These are phyloP conservation scores for Carcharodon carcharias DNA, from an alignment of 2,797 vertebrate species.

Conservation along the genomic window DNA sequence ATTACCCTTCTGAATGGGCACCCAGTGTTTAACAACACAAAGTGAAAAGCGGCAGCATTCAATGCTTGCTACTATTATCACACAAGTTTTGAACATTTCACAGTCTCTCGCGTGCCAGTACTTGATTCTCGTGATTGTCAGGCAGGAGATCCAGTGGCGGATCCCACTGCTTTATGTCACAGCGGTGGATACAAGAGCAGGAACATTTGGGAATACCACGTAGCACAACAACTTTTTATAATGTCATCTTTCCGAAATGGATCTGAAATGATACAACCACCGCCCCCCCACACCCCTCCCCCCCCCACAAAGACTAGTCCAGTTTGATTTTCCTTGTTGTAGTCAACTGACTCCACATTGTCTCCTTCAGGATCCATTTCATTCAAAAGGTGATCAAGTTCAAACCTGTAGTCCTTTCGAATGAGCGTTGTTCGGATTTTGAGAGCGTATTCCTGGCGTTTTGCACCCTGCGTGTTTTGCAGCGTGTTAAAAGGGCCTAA, in stretches of 20 bases:
- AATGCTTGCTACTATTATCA: neutral
- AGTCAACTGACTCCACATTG: neutral
- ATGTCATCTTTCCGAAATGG: neutral
- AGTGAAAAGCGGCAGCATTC: neutral
- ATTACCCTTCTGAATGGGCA: too few species aligned
- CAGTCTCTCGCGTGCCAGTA: neutral
- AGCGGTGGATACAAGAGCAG: neutral
- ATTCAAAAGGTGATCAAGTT: neutral
- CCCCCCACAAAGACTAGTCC: neutral
- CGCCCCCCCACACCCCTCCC: too few species aligned
- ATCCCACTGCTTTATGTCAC: constrained; percentile 21
- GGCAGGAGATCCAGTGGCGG: constrained; percentile 8
- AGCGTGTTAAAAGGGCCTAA: neutral
- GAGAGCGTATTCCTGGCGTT: neutral
- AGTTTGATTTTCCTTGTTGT: neutral
- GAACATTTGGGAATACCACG: neutral
- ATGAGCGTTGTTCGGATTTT: neutral
- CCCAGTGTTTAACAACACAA: neutral
- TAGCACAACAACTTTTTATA: neutral
- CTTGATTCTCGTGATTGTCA: constrained; percentile 23
- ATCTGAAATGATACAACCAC: neutral
- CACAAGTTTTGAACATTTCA: neutral
- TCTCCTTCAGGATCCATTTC: neutral
- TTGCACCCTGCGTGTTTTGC: neutral
- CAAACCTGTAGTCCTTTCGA: neutral